These are phyloP conservation scores for Alaudala cheleensis DNA, from an alignment of 2,113 vertebrate species.

Conservation along the genomic window DNA sequence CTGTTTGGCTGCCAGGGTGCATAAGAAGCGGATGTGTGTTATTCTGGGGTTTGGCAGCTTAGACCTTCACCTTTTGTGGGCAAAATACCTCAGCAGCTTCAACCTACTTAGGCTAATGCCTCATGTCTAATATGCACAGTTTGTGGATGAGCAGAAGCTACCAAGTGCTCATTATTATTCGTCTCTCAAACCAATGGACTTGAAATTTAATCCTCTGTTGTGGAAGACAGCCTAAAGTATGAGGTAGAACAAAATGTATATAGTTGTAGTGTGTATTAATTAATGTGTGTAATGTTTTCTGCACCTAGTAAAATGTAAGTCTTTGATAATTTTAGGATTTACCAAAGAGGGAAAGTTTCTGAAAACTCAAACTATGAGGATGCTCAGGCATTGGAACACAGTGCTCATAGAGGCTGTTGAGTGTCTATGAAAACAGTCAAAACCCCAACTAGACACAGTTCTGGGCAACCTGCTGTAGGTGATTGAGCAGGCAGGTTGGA, in stretches of 20 bases:
- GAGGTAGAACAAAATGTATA: neutral
- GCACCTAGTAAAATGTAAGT: neutral
- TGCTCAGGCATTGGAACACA: neutral
- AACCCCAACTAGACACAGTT: neutral
- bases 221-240: neutral
- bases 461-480: neutral
- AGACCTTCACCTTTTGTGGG: neutral
- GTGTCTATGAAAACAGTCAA: neutral
- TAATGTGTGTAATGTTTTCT: neutral
- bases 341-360: neutral
- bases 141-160: neutral
- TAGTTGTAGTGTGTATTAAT: neutral
- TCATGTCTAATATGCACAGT: neutral
- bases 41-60: constrained; percentile 24
- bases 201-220: neutral
- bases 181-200: neutral
- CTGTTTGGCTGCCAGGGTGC: neutral
- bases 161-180: neutral
- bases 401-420: neutral
- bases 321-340: neutral
- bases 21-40: constrained; percentile 6
- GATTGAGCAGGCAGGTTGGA: neutral
- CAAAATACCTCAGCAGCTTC: neutral
- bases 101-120: neutral
- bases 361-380: neutral